Evolutionary conservation across 2,888 invertebrate species (phyloP).

Genomic region (Tipula unca): DNA sequence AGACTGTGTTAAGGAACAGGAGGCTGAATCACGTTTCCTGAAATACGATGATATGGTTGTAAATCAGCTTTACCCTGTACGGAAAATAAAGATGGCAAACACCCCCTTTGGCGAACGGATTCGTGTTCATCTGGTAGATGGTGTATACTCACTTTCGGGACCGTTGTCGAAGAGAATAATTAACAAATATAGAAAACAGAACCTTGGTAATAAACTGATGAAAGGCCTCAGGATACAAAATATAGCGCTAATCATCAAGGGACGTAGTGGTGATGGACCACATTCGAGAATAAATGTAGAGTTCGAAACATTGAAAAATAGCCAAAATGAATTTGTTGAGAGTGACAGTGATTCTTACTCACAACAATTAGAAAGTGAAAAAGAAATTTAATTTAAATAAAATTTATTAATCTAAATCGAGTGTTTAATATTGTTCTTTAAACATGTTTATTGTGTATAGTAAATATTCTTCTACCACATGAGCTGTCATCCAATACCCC

Average conservation of each 20-base stretch:
- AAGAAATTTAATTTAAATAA: neutral
- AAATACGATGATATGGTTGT: neutral
- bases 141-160: neutral
- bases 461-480: too few species aligned
- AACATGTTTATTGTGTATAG: too few species aligned
- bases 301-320: neutral
- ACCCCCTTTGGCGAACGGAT: neutral
- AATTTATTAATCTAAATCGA: too few species aligned
- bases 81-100: neutral
- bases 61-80: neutral
- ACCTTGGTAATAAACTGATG: neutral
- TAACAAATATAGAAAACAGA: neutral
- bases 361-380: neutral
- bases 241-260: neutral
- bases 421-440: too few species aligned
- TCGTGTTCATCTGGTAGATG: neutral
- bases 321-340: neutral
- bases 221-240: neutral
- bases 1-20: neutral
- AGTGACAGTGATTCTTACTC: neutral
- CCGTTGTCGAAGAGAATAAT: neutral
- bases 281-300: neutral
- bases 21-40: neutral
- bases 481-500: too few species aligned
- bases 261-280: neutral